A percentile compares a stretch with the other conserved stretches of the same genome.
Evolutionary conservation across 2,888 invertebrate genomes (phyloP).

Genomic region (Bombylius discolor): DNA sequence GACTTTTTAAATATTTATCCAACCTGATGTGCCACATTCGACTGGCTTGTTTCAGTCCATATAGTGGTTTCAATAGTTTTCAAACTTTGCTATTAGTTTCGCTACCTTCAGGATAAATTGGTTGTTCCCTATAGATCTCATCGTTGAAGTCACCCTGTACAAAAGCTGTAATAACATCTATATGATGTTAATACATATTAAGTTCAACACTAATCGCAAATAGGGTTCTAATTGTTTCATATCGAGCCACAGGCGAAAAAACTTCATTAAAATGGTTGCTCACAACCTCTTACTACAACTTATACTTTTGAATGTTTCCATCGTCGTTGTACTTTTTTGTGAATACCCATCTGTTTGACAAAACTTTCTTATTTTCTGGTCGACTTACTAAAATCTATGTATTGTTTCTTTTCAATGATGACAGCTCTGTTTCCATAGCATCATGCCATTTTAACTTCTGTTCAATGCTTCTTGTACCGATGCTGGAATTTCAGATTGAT

Average conservation of each 20-base stretch:
- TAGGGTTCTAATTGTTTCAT: neutral
- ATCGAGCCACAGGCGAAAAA: neutral
- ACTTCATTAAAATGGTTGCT: too few species aligned
- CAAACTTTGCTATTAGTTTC: neutral
- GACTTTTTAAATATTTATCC: neutral
- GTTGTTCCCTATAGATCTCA: neutral
- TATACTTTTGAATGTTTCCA: too few species aligned
- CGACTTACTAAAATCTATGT: too few species aligned
- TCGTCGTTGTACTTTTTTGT: too few species aligned
- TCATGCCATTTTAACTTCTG: neutral
- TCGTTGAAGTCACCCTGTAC: neutral
- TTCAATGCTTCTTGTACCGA: too few species aligned
- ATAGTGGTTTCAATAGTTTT: neutral
- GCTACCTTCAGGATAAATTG: neutral
- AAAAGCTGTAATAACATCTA: neutral
- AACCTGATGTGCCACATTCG: neutral
- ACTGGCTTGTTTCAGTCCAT: neutral
- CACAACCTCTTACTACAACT: too few species aligned
- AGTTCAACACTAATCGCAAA: neutral
- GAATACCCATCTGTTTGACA: too few species aligned
- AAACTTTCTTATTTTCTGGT: too few species aligned
- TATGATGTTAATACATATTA: neutral
- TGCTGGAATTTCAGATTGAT: too few species aligned
- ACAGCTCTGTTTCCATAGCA: too few species aligned
- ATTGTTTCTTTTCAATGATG: too few species aligned